Evolutionary conservation across 2,113 vertebrate species (phyloP), one percentile per base, ranked within the genome.

Genomic region (Hippoglossus stenolepis): DNA sequence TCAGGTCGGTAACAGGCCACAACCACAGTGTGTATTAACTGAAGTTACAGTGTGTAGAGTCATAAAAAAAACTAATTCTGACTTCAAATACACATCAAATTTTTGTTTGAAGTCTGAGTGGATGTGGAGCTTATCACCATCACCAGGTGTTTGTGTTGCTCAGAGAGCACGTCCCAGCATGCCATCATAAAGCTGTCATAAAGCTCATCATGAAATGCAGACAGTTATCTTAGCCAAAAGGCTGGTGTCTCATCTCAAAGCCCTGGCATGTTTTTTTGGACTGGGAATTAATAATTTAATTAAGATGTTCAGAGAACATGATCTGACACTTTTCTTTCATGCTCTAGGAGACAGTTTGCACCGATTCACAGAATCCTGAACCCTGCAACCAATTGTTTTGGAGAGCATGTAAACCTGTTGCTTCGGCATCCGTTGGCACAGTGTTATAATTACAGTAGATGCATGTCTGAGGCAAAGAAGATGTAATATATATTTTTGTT

Each of bases 1-100:
- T 7, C 76, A 73, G 82, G 86, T 83, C 10, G 43, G 21, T 60
- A 51, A 20, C n/a, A 61, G 7, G 2, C 0, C 35, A 15, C 12
- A 43, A 56, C 26, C 17, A 20, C 21, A 61, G 38, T n/a, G 28
- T n/a, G 18, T 20, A 23, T 21, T 18, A 47, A 59, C 26, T 61
- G 9, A 49, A 49, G 11, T 20, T 17, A 14, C 17, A 18, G 47
- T 51, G 11, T 45, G 43, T 45, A 45, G 11, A 15, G 14, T 45
- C 43, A 45, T 45, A 45, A 13, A 49, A 15, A 49, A 49, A 17
- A 47, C 45, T 5, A 14, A 17, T 62, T 45, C 40, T 45, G 18
- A 23, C 21, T 24, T 31, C 31, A 45, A 51, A 51, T 7, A 8
- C 18, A 51, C 61, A 63, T 63, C n/a, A 45, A 6, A 40, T 12